These are phyloP conservation scores for Cyphomyrus plagiostoma DNA, from an alignment of 2,113 vertebrate genomes.

Conservation along the genomic window DNA sequence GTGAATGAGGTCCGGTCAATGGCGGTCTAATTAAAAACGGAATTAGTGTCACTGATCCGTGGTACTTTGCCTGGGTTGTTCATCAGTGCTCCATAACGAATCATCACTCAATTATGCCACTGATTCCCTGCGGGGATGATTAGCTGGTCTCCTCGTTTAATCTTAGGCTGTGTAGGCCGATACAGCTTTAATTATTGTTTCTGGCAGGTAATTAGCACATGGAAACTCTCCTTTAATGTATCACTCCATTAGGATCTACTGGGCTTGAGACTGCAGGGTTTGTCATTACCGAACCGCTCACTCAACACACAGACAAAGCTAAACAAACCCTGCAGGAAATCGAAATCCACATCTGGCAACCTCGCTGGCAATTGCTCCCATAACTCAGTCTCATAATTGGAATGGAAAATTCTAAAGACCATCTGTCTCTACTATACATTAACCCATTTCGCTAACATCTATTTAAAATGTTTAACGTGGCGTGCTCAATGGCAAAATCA, in stretches of 20 bases:
- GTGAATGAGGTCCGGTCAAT: neutral
- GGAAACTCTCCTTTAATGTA: slow-evolving; percentile 6
- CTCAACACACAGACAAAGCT: neutral
- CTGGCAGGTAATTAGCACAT: slow-evolving; percentile 8
- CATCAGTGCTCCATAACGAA: neutral
- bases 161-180: neutral
- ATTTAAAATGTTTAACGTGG: slow-evolving; percentile 8
- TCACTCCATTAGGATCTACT: neutral
- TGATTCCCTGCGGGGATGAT: neutral
- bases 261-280: neutral
- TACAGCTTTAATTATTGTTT: slow-evolving; percentile 10
- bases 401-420: slow-evolving; percentile 23
- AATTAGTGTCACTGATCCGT: neutral
- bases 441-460: slow-evolving; percentile 1
- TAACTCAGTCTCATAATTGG: slow-evolving; percentile 13
- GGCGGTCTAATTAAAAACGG: neutral
- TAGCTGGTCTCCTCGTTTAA: neutral
- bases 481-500: neutral
- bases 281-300: neutral
- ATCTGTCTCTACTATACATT: slow-evolving; percentile 18
- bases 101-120: neutral
- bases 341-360: neutral
- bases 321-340: neutral
- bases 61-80: neutral
- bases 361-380: neutral